Evolutionary conservation across 2,113 vertebrate genomes (phyloP).

Genomic region (Scomber japonicus): DNA sequence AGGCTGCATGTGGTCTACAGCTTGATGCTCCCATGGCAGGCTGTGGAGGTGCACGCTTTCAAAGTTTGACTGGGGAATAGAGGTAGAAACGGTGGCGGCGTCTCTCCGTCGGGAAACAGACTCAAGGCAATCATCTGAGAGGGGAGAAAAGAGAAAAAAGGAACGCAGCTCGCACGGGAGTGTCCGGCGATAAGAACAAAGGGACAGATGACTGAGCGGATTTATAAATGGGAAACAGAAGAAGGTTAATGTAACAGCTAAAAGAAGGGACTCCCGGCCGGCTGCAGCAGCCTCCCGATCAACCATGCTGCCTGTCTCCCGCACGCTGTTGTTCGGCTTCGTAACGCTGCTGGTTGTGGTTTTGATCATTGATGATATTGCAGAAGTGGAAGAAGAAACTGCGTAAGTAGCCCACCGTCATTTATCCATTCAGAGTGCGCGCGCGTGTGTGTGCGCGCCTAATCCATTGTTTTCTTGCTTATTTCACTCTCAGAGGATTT

Average conservation of each 20-base stretch:
- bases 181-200: conserved; percentile 69
- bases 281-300: conserved; percentile 29
- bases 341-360: conserved; percentile 89
- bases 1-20: conserved; percentile 62
- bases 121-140: conserved; percentile 9
- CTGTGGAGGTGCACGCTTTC: conserved; percentile 67
- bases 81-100: conserved; percentile 37
- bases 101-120: conserved; percentile 43
- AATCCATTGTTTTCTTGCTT: conserved; percentile 46
- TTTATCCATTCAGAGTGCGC: conserved; percentile 1
- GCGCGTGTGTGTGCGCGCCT: background rate
- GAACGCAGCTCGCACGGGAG: conserved; percentile 43
- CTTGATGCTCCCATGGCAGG: conserved; percentile 42
- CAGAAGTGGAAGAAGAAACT: conserved; percentile 91
- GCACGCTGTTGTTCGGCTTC: conserved; percentile 90
- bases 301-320: conserved; percentile 89
- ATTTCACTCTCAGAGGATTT: conserved; percentile 10
- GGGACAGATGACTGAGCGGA: conserved; percentile 47
- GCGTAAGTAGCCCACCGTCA: conserved; percentile 83
- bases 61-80: conserved; percentile 81
- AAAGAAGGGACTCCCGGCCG: conserved; percentile 37
- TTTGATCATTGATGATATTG: conserved; percentile 91
- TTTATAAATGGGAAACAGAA: conserved; percentile 41
- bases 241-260: conserved; percentile 42
- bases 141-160: background rate